Evolutionary conservation across 2,113 vertebrate genomes (phyloP), one percentile per base, ranked within the genome.

Genomic region (Oncorhynchus keta): DNA sequence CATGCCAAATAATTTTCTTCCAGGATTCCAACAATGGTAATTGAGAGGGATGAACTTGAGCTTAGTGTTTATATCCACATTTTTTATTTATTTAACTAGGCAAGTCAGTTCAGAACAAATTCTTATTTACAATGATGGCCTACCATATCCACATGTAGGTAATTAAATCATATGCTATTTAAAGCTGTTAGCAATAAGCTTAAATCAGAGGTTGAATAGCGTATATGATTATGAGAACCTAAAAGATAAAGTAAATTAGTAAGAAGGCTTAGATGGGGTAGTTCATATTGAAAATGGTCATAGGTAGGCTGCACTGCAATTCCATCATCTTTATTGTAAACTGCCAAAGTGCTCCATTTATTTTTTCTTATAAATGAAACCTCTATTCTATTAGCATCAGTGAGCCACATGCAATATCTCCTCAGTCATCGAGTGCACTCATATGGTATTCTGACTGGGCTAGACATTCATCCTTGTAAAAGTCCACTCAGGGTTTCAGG

Each of bases 401-500:
- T 72, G 59, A 70, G 18, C 45, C 20, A 18, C 22, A 76, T 45
- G 39, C 39, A 45, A 45, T 45, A 45, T 49, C 49, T 71, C 45
- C 70, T 59, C 73, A 45, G 35, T 14, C 24, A 30, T 13, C 49
- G 32, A 74, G 55, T 59, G 61, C 1, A 13, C 8, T 73, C 26
- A 35, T 48, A 32, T 68, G 28, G 9, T 78, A 59, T 22, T 79
- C 65, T 62, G 24, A 45, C 70, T 16, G 3, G 76, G 4, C 26
- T 13, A 64, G 0, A 76, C 64, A 48, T 62, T 18, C 49, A 70
- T 48, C 69, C 9, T 77, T 57, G 35, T 79, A 55, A 81, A 78
- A 71, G 45, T 76, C 66, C 14, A 39, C 49, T 45, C 14, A 13
- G 49, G 75, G 12, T 76, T 83, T 73, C 22, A 78, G 49, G 62